A percentile compares a stretch with the other conserved stretches of the same genome.
Evolutionary conservation across 1,140 invertebrate species (phyloP).

Genomic region (Solenopsis fugax): DNA sequence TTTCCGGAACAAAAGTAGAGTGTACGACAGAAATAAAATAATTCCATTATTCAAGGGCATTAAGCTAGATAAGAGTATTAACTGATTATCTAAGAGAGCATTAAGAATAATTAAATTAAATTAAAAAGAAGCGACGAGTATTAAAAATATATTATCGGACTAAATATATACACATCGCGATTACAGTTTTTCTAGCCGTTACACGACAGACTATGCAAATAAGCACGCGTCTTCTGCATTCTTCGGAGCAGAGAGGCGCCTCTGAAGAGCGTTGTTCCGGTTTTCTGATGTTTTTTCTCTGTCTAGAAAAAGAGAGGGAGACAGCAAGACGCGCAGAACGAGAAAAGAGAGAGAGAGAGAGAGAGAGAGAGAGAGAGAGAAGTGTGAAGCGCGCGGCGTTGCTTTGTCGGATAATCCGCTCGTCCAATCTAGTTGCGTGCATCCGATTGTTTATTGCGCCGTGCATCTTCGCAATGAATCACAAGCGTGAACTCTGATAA

Average conservation of each 20-base stretch:
- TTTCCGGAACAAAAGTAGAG: background rate
- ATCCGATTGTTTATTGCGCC: conserved; percentile 45
- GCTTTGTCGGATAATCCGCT: conserved; percentile 61
- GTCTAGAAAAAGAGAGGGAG: conserved; percentile 40
- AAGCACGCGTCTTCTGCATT: conserved; percentile 79
- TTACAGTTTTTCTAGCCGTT: conserved; percentile 39
- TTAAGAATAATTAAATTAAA: conserved; percentile 26
- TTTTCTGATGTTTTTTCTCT: conserved; percentile 30
- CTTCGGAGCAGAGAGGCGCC: conserved; percentile 78
- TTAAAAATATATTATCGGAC: background rate
- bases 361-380: conserved; percentile 13
- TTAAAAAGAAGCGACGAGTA: conserved; percentile 6
- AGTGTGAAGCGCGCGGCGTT: conserved; percentile 32
- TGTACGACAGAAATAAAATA: conserved; percentile 16
- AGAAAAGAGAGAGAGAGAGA: background rate
- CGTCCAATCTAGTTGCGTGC: conserved; percentile 64
- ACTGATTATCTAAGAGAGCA: conserved; percentile 2
- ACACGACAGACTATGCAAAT: conserved; percentile 81
- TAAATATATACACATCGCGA: conserved; percentile 2
- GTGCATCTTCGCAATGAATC: conserved; percentile 1
- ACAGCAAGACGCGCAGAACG: background rate
- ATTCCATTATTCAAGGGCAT: conserved; percentile 24
- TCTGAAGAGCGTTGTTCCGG: conserved; percentile 78
- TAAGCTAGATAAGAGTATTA: conserved; percentile 9
- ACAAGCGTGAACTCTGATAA: conserved; percentile 11